phyloP scores from a whole-genome alignment of 1,140 invertebrate genomes.

The Drosophila bipectinata region DNA sequence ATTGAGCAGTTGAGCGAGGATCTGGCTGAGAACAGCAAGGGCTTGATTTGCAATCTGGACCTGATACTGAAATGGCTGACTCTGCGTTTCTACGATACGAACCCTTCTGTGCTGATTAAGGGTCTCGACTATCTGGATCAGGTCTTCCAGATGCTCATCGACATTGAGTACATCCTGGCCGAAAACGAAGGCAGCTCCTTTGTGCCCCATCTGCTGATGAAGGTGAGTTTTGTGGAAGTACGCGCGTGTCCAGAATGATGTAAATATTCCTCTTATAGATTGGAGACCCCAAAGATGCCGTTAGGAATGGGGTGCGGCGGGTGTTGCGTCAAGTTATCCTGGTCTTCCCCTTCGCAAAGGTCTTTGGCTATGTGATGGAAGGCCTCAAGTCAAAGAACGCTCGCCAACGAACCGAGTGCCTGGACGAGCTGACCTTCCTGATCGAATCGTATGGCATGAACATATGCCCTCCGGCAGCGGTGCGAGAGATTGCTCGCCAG shows the following conservation, averaged over 20 bases:
- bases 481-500: conserved; percentile 96
- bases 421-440: conserved; percentile 94
- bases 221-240: conserved; percentile 85
- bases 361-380: conserved; percentile 96
- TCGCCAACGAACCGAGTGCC: conserved; percentile 97
- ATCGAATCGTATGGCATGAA: conserved; percentile 94
- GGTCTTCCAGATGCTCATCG: conserved; percentile 92
- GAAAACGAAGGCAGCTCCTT: conserved; percentile 97
- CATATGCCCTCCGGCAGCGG: conserved; percentile 92
- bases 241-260: neutral
- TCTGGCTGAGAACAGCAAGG: conserved; percentile 89
- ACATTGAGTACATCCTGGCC: conserved; percentile 92
- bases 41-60: conserved; percentile 95
- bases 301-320: conserved; percentile 93
- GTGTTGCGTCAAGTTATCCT: conserved; percentile 94
- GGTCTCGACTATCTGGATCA: conserved; percentile 95
- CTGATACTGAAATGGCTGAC: conserved; percentile 98
- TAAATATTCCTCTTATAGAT: conserved; percentile 85
- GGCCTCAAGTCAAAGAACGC: conserved; percentile 98
- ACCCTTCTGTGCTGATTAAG: conserved; percentile 97
- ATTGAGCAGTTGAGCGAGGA: conserved; percentile 95
- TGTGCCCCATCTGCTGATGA: conserved; percentile 96
- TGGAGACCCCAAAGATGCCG: conserved; percentile 98
- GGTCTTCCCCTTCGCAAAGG: conserved; percentile 94
- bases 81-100: conserved; percentile 98